Percentiles rank a stretch among this genome's conserved stretches.
Conservation (phyloP, 2,113 vertebrate species). For the Notarius lentiginosus region DNA sequence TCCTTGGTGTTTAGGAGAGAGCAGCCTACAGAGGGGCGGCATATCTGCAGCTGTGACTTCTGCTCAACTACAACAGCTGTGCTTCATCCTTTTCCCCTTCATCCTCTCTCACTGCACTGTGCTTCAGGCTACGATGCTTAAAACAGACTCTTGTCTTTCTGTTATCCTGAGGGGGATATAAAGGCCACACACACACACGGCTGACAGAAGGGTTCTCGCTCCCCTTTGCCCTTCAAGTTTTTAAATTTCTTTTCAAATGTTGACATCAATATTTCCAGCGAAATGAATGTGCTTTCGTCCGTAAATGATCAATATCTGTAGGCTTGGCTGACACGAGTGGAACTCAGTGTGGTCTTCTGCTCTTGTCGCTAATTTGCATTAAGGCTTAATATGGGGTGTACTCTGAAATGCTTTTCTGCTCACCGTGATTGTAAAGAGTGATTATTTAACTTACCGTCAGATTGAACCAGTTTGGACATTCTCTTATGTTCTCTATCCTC, state of each 20-base stretch:
- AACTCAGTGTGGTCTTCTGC: background rate
- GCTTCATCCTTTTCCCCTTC: constrained; percentile 38
- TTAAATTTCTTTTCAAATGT: background rate
- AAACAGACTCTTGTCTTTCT: constrained; percentile 48
- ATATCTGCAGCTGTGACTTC: constrained; percentile 61
- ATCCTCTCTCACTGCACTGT: constrained; percentile 7
- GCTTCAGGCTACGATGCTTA: constrained; percentile 42
- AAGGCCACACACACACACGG: constrained; percentile 43
- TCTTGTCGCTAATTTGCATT: background rate
- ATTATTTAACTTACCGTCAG: background rate
- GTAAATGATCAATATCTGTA: background rate
- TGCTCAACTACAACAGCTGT: constrained; percentile 59
- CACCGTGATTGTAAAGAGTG: background rate
- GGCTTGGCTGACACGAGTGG: background rate
- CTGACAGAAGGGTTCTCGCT: constrained; percentile 40
- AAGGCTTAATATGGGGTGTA: background rate
- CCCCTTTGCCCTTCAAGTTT: constrained; percentile 22
- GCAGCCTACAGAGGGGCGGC: constrained; percentile 57
- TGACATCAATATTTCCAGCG: background rate
- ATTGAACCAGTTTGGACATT: background rate
- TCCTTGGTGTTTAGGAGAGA: background rate
- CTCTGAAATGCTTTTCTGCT: background rate
- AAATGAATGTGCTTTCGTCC: background rate
- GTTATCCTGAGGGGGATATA: constrained; percentile 32
- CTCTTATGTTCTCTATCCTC: background rate